Evolutionary conservation across 30 jellyfish, hydroid and myxozoan genomes (phyloP).

Genomic region (Pseudorhiza aurosa): DNA sequence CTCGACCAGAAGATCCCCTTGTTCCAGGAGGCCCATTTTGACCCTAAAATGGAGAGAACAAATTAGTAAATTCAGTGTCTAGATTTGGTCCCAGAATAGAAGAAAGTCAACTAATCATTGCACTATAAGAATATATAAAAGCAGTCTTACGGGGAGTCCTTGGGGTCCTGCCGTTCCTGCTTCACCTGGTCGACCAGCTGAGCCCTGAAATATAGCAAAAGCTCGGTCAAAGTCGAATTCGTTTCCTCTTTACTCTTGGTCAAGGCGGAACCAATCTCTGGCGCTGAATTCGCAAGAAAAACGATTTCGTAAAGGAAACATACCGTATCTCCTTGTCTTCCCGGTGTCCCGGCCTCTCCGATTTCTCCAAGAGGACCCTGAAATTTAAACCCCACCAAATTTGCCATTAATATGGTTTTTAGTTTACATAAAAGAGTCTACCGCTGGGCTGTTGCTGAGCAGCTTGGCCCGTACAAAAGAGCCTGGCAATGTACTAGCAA

Average conservation of each 20-base stretch:
- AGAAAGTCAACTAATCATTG: too few relatives aligned
- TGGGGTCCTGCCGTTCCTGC: conserved; percentile 58
- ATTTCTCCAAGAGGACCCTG: conserved; percentile 57
- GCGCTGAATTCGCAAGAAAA: too few relatives aligned
- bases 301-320: too few relatives aligned
- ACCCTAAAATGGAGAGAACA: conserved; percentile 80
- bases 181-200: conserved; percentile 40
- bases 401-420: too few relatives aligned
- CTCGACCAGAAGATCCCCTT: conserved; percentile 91
- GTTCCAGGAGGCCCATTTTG: conserved; percentile 89
- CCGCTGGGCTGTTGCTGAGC: too few relatives aligned
- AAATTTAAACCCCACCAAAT: too few relatives aligned
- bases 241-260: neutral
- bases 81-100: too few relatives aligned
- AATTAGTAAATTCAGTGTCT: too few relatives aligned
- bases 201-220: conserved; percentile 10
- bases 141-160: conserved; percentile 55
- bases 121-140: too few relatives aligned
- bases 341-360: conserved; percentile 60
- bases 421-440: too few relatives aligned
- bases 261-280: neutral
- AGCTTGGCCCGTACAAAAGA: too few relatives aligned
- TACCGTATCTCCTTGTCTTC: conserved; percentile 42
- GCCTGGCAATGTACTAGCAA: too few relatives aligned
- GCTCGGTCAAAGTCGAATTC: neutral